These are phyloP conservation scores for Trissolcus japonicus DNA, from an alignment of 2,888 invertebrate genomes.

Conservation along the genomic window DNA sequence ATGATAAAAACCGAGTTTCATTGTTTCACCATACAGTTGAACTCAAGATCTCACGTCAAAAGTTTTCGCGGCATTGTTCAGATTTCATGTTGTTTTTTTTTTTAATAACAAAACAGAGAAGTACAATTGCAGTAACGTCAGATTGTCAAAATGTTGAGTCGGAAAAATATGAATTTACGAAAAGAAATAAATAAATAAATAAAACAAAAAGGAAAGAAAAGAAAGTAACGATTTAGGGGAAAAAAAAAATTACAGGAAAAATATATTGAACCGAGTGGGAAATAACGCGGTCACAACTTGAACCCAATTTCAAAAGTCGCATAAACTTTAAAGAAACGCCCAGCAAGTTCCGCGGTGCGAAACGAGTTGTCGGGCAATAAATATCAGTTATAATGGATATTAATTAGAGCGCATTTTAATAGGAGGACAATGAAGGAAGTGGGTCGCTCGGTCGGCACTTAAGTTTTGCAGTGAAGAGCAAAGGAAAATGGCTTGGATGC, in stretches of 20 bases:
- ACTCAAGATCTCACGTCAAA: constrained; percentile 7
- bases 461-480: constrained; percentile 44
- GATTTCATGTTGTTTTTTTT: no score
- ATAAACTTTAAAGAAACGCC: constrained; percentile 34
- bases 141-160: no score
- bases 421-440: constrained; percentile 72
- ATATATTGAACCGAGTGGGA: background rate
- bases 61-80: no score
- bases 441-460: constrained; percentile 61
- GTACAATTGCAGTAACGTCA: no score
- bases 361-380: constrained; percentile 63
- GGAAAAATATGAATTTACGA: no score
- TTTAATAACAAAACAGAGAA: no score
- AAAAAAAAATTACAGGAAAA: no score
- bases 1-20: constrained; percentile 28
- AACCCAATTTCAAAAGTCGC: constrained; percentile 3
- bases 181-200: no score
- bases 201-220: no score
- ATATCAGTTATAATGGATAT: constrained; percentile 68
- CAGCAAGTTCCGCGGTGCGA: constrained; percentile 38
- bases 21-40: background rate
- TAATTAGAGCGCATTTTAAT: constrained; percentile 72
- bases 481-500: constrained; percentile 47
- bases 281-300: constrained; percentile 8
- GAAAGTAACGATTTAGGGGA: no score